Evolutionary conservation across 2,888 invertebrate species (phyloP).

Genomic region (Ligdia adustata): DNA sequence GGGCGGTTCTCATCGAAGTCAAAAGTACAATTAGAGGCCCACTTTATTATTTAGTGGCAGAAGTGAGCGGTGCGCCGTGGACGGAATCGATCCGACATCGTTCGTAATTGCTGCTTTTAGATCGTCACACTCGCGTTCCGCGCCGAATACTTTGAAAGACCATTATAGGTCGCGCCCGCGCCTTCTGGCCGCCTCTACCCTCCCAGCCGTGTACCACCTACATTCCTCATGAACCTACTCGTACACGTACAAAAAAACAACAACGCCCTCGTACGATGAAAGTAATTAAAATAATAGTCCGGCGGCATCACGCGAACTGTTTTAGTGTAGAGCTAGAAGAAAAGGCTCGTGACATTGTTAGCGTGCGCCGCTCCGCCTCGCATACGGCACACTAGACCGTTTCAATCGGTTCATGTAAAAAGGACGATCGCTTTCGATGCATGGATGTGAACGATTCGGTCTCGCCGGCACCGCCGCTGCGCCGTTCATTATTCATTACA

Average conservation of each 20-base stretch:
- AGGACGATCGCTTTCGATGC: conserved; percentile 72
- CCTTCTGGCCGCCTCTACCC: background rate
- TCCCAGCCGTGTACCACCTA: too few species aligned
- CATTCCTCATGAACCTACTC: background rate
- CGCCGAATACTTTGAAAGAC: conserved; percentile 58
- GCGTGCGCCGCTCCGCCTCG: conserved; percentile 30
- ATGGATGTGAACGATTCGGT: conserved; percentile 79
- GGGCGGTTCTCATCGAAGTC: conserved; percentile 51
- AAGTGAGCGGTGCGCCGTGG: conserved; percentile 33
- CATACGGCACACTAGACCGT: conserved; percentile 5
- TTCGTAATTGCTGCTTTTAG: conserved; percentile 55
- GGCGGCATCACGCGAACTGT: conserved; percentile 70
- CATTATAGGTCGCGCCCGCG: conserved; percentile 42
- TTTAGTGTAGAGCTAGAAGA: conserved; percentile 54
- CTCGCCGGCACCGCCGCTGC: conserved; percentile 63
- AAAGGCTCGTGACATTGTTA: conserved; percentile 48
- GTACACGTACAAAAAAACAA: conserved; percentile 56
- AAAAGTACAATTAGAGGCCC: conserved; percentile 49
- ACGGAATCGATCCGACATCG: conserved; percentile 54
- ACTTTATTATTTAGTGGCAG: conserved; percentile 51
- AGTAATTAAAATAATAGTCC: conserved; percentile 80
- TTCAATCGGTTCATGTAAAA: conserved; percentile 71
- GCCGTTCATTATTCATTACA: conserved; percentile 82
- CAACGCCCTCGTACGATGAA: conserved; percentile 62
- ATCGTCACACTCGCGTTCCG: conserved; percentile 27